Percentiles rank a stretch among this genome's conserved stretches.
Conservation (phyloP, 1,140 invertebrate species). For the Drosophila kanapiae region DNA sequence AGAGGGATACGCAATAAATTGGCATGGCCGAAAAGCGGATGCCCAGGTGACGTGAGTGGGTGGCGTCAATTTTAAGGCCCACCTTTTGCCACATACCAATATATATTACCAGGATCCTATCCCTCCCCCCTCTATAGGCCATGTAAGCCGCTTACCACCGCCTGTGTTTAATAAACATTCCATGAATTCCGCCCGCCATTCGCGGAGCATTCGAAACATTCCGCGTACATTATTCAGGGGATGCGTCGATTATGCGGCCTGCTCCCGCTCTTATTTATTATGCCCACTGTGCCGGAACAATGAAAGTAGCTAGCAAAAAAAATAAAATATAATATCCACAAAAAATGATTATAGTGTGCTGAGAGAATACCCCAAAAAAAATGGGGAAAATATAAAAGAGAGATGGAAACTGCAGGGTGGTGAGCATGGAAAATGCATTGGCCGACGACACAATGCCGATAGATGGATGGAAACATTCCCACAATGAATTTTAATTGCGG, state of each 20-base stretch:
- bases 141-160: constrained; percentile 59
- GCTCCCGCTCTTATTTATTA: constrained; percentile 37
- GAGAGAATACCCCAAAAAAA: constrained; percentile 2
- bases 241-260: constrained; percentile 39
- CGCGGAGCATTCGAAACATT: constrained; percentile 14
- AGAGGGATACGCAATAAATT: constrained; percentile 11
- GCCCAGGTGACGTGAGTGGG: constrained; percentile 1
- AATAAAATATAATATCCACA: neutral
- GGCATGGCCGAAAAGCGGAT: constrained; percentile 15
- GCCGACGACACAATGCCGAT: constrained; percentile 9
- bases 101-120: neutral
- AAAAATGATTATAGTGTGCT: constrained; percentile 7
- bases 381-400: neutral
- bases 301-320: constrained; percentile 31
- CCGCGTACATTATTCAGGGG: constrained; percentile 32
- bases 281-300: constrained; percentile 33
- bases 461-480: constrained; percentile 14
- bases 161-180: constrained; percentile 55
- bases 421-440: constrained; percentile 12
- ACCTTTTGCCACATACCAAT: neutral
- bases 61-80: constrained; percentile 1
- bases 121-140: constrained; percentile 4
- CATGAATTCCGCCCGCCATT: constrained; percentile 26
- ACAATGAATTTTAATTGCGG: constrained; percentile 28
- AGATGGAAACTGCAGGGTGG: neutral